Conservation (phyloP, 2,888 invertebrate genomes). For the Leptopilina drosophilae region DNA sequence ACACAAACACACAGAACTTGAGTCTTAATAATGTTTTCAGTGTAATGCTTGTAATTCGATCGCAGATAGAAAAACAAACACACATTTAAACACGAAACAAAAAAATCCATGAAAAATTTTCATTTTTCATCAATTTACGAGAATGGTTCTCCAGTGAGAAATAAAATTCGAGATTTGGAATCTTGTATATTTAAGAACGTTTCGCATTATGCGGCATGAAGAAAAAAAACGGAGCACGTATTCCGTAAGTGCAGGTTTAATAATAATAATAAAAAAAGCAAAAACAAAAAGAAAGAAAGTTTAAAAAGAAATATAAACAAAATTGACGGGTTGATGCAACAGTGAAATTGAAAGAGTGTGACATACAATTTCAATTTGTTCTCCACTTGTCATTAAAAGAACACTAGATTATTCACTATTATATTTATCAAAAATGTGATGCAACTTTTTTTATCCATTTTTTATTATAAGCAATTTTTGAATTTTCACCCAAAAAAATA, state of each 20-base stretch:
- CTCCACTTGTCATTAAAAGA: too few species aligned
- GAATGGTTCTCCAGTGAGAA: conserved; percentile 45
- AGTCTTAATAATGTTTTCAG: conserved; percentile 72
- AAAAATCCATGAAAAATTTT: background rate
- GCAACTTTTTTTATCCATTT: too few species aligned
- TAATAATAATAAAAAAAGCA: conserved; percentile 48
- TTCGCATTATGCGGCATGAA: conserved; percentile 64
- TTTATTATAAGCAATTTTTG: too few species aligned
- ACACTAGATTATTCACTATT: too few species aligned
- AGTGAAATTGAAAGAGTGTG: conserved; percentile 55
- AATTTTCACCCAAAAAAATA: too few species aligned
- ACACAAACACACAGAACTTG: conserved; percentile 68
- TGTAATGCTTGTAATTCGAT: conserved; percentile 71
- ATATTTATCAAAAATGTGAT: too few species aligned
- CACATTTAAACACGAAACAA: background rate
- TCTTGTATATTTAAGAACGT: conserved; percentile 65
- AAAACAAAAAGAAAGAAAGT: too few species aligned
- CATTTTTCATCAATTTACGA: conserved; percentile 10
- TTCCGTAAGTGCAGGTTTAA: conserved; percentile 55
- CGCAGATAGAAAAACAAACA: background rate
- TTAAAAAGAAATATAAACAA: too few species aligned
- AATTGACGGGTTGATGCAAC: conserved; percentile 69
- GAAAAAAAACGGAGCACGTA: conserved; percentile 57
- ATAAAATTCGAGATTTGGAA: conserved; percentile 60
- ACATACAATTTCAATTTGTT: too few species aligned